These are phyloP conservation scores for Peromyscus californicus DNA, from an alignment of 2,113 vertebrate genomes.

Conservation along the genomic window DNA sequence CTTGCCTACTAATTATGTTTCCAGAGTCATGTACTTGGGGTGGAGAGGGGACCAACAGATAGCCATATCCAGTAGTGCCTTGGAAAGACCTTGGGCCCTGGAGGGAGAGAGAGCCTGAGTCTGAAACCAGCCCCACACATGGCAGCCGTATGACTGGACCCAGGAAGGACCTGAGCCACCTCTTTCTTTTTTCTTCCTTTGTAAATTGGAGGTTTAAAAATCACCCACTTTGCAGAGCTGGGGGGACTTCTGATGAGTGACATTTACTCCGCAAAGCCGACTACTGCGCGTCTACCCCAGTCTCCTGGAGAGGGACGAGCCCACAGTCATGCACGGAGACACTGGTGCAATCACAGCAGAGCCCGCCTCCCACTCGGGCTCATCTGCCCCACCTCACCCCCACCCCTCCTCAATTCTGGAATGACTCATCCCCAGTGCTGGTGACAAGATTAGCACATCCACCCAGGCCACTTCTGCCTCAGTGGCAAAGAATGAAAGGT, in stretches of 20 bases:
- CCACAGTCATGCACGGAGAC: not conserved
- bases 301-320: not conserved
- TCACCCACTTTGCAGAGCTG: not conserved
- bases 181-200: not conserved
- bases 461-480: not conserved
- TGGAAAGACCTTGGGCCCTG: not conserved
- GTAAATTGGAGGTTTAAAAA: slow-evolving; percentile 17
- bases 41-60: not conserved
- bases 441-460: not conserved
- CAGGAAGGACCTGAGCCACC: not conserved
- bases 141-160: not conserved
- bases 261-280: not conserved
- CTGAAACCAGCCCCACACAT: not conserved
- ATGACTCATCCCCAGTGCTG: not conserved
- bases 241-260: not conserved
- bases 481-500: slow-evolving; percentile 1
- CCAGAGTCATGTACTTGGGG: slow-evolving; percentile 1
- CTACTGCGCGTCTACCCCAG: not conserved
- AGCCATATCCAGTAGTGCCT: not conserved
- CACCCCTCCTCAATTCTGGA: not conserved
- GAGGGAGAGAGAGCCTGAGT: not conserved
- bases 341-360: not conserved
- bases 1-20: slow-evolving; percentile 23
- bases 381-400: not conserved
- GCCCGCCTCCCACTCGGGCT: not conserved